Evolutionary conservation across 2,888 invertebrate genomes (phyloP), one percentile per base, ranked within the genome.

Genomic region (Drosophila formosana): DNA sequence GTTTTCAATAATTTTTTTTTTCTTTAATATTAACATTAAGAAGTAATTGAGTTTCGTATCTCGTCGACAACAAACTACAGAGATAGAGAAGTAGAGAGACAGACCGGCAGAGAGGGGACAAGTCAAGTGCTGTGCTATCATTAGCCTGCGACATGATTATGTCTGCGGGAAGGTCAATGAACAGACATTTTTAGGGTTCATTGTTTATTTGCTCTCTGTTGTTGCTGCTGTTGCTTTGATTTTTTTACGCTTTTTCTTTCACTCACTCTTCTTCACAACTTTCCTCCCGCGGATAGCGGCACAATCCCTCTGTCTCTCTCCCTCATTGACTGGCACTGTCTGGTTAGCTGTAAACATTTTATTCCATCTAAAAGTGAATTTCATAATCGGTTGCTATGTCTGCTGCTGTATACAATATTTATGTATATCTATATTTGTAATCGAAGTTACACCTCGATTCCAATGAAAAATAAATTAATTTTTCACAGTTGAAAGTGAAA

Each of bases 171-270:
- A 71, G 88, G 80, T 85, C 88, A 83, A 82, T 79, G 82, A 69
- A 79, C 85, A 76, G 70, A 49, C 69, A 43, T 56, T 71, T 85
- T 78, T 87, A 82, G 74, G 72, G 88, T 84, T 87, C 80, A 87
- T 84, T 79, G 80, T 74, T 88, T 87, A 66, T 74, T 74, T 76
- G 66, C 51, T 77, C 23, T 43, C 32, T 47, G 41, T 4, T 70
- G 56, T 25, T 51, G 32, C 49, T 57, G 39, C 62, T 53, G 60
- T 60, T 53, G 60, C 53, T 79, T 69, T 75, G 72, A 76, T 71
- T 79, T 71, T 63, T 45, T 61, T 39, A 50, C 41, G 60, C 51
- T 45, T 43, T 39, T 50, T 64, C 55, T 32, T 26, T 46, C 47
- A n/a, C 60, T 26, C 9, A 34, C 43, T 56, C 13, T 43, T 26